phyloP scores from a whole-genome alignment of 2,797 vertebrate genomes.

The Phaenicophaeus curvirostris region DNA sequence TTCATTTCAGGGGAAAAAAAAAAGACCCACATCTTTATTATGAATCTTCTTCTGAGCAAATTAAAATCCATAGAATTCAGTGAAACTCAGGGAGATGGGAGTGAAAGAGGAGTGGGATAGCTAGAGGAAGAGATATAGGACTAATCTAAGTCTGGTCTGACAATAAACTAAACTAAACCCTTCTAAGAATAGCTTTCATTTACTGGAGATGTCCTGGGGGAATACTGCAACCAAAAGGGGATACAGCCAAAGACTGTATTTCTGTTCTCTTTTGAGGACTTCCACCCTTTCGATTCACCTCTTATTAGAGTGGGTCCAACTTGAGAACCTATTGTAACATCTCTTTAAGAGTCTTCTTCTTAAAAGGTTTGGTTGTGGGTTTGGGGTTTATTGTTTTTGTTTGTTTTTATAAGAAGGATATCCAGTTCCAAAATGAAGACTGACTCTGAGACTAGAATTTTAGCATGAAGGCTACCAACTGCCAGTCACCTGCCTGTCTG shows the following conservation, averaged over 20 bases:
- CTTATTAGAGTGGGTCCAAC: not conserved
- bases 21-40: not conserved
- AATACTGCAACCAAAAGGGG: not conserved
- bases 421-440: not conserved
- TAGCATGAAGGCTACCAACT: not conserved
- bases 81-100: not conserved
- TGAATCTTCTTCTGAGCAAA: not conserved
- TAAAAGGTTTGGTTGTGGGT: not conserved
- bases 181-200: not conserved
- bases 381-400: not conserved
- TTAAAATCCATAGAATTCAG: not conserved
- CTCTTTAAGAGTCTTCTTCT: not conserved
- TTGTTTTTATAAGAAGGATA: not conserved
- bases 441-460: not conserved
- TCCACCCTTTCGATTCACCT: not conserved
- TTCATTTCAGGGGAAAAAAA: not conserved
- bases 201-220: not conserved
- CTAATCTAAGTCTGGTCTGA: not conserved
- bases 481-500: not conserved
- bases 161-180: not conserved
- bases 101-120: not conserved
- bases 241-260: not conserved
- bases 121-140: not conserved
- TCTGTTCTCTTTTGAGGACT: not conserved
- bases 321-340: fast-evolving